Percentiles rank a stretch among this genome's conserved stretches.
Conservation (phyloP, 1,140 invertebrate genomes). For the Portunus trituberculatus region DNA sequence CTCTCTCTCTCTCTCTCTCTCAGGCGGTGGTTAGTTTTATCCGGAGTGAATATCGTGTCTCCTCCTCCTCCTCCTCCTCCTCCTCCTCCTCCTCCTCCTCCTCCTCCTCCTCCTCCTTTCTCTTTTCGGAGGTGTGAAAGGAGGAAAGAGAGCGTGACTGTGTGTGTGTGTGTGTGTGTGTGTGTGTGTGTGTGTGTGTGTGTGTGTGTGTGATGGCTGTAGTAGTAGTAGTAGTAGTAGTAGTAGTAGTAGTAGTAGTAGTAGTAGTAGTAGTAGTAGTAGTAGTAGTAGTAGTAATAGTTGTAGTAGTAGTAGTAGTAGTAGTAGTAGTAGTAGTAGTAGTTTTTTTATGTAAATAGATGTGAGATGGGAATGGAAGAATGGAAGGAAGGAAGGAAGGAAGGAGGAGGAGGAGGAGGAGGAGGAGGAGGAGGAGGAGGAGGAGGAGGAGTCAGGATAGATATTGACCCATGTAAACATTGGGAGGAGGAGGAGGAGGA, state of each 20-base stretch:
- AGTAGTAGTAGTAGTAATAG: background rate
- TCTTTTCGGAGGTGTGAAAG: background rate
- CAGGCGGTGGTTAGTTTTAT: background rate
- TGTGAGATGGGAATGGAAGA: no score
- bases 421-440: background rate
- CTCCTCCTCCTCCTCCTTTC: slow-evolving; percentile 9
- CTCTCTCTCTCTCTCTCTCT: slow-evolving; percentile 18
- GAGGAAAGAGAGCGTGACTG: background rate
- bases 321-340: no score
- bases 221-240: no score
- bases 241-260: no score
- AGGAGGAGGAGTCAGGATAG: background rate
- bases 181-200: background rate
- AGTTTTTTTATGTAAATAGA: background rate
- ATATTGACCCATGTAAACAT: slow-evolving; percentile 14
- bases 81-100: slow-evolving; percentile 17
- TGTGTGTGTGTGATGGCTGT: background rate
- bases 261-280: background rate
- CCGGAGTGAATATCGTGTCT: background rate
- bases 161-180: background rate
- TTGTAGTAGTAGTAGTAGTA: background rate
- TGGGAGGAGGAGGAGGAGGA: background rate
- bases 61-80: background rate
- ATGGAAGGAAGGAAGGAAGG: no score
- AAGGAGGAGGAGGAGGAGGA: background rate